phyloP scores from a whole-genome alignment of 1,140 invertebrate species.

The Danaus melanippus region DNA sequence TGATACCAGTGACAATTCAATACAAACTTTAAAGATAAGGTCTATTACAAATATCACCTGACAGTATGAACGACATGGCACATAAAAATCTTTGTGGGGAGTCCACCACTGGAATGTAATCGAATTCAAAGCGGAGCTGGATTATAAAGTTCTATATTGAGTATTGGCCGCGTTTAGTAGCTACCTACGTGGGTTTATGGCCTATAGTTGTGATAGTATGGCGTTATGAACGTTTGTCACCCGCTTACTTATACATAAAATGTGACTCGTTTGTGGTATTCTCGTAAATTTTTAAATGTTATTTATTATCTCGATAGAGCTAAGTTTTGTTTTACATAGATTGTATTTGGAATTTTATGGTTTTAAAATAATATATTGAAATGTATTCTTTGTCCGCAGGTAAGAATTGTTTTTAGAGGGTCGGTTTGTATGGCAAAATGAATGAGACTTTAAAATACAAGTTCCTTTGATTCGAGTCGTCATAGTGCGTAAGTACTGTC shows the following conservation, averaged over 20 bases:
- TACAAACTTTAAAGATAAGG: conserved; percentile 30
- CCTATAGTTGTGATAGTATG: conserved; percentile 33
- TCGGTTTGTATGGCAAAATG: conserved; percentile 1
- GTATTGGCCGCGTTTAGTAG: conserved; percentile 22
- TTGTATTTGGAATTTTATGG: conserved; percentile 2
- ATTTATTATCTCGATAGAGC: neutral
- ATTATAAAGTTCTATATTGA: conserved; percentile 40
- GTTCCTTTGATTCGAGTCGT: conserved; percentile 26
- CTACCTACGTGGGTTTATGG: conserved; percentile 30
- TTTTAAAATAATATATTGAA: conserved; percentile 1
- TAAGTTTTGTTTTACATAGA: conserved; percentile 3
- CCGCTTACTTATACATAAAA: conserved; percentile 30
- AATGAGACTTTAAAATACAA: conserved; percentile 19
- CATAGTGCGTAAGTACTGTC: conserved; percentile 24
- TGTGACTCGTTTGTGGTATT: conserved; percentile 19
- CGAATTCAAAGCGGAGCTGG: conserved; percentile 35
- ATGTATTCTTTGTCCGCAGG: conserved; percentile 20
- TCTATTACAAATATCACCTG: conserved; percentile 37
- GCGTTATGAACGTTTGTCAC: conserved; percentile 33
- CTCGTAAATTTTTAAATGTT: conserved; percentile 13
- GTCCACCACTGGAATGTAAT: conserved; percentile 31
- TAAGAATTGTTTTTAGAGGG: conserved; percentile 12
- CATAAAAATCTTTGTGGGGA: conserved; percentile 42
- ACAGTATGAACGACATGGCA: conserved; percentile 32
- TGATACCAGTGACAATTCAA: conserved; percentile 37